A percentile compares a stretch with the other conserved stretches of the same genome.
These are phyloP conservation scores for Drosophila malerkotliana DNA, from an alignment of 1,140 invertebrate species.

Conservation along the genomic window DNA sequence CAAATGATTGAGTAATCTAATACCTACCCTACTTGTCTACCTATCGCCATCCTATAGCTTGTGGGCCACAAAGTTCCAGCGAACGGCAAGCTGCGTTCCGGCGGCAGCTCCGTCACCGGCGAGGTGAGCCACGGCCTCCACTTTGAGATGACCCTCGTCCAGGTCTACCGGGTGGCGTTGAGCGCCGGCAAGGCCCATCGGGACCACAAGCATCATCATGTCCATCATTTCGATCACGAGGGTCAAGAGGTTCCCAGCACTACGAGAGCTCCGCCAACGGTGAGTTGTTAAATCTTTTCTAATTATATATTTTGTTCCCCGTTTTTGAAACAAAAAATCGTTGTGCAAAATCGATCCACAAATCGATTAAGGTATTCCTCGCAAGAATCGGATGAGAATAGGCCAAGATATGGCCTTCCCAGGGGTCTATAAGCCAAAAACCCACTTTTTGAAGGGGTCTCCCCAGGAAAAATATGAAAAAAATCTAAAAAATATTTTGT, in stretches of 20 bases:
- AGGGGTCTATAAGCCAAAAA: no score
- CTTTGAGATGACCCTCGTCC: conserved; percentile 91
- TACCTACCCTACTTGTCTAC: neutral
- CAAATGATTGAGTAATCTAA: conserved; percentile 4
- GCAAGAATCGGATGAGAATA: no score
- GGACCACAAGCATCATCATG: conserved; percentile 93
- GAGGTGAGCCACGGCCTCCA: conserved; percentile 88
- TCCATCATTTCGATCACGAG: conserved; percentile 90
- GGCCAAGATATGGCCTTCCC: no score
- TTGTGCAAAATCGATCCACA: no score
- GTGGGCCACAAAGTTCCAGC: conserved; percentile 91
- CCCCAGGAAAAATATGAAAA: no score
- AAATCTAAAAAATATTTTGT: no score
- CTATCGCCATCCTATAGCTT: conserved; percentile 85
- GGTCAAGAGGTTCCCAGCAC: conserved; percentile 86
- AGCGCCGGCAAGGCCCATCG: conserved; percentile 92
- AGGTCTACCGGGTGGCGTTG: conserved; percentile 90
- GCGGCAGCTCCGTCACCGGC: conserved; percentile 87
- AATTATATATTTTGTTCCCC: neutral
- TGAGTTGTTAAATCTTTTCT: conserved; percentile 43
- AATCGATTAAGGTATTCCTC: no score
- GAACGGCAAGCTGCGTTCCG: conserved; percentile 89
- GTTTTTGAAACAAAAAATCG: no score
- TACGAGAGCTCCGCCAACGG: conserved; percentile 85
- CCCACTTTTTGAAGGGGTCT: no score